phyloP scores from a whole-genome alignment of 2,888 invertebrate species.

The Arenicola marina region DNA sequence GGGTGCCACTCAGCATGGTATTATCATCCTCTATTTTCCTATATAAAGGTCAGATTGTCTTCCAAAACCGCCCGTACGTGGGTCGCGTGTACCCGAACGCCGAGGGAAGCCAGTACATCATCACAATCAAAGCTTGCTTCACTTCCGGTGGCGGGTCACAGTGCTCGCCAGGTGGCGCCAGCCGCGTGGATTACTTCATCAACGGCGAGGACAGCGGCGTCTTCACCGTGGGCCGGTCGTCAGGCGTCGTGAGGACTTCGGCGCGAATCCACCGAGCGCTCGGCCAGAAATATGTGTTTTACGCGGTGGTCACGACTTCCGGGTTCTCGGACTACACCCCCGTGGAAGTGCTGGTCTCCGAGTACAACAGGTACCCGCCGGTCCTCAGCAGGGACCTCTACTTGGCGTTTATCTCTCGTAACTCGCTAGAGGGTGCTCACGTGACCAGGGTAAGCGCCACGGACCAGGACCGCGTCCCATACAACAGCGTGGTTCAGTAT shows the following conservation, averaged over 20 bases:
- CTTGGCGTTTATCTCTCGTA: background rate
- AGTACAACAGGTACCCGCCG: background rate
- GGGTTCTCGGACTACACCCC: background rate
- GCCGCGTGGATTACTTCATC: background rate
- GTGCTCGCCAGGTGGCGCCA: background rate
- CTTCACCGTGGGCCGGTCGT: background rate
- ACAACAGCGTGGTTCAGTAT: no score
- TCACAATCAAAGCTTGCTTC: background rate
- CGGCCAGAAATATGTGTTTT: background rate
- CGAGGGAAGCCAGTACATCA: background rate
- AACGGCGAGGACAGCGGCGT: background rate
- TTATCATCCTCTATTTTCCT: no score
- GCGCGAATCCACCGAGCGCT: background rate
- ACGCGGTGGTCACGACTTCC: background rate
- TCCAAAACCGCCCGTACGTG: background rate
- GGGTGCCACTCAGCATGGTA: no score
- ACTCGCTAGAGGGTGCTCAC: background rate
- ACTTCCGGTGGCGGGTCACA: background rate
- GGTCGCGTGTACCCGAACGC: background rate
- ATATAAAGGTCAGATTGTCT: background rate
- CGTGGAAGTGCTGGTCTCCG: background rate
- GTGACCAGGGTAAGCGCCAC: background rate
- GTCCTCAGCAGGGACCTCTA: background rate
- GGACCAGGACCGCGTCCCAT: background rate
- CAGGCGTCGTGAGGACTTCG: background rate